Percentiles rank a stretch among this genome's conserved stretches.
Evolutionary conservation across 1,140 invertebrate genomes (phyloP).

Genomic region (Hetaerina americana): DNA sequence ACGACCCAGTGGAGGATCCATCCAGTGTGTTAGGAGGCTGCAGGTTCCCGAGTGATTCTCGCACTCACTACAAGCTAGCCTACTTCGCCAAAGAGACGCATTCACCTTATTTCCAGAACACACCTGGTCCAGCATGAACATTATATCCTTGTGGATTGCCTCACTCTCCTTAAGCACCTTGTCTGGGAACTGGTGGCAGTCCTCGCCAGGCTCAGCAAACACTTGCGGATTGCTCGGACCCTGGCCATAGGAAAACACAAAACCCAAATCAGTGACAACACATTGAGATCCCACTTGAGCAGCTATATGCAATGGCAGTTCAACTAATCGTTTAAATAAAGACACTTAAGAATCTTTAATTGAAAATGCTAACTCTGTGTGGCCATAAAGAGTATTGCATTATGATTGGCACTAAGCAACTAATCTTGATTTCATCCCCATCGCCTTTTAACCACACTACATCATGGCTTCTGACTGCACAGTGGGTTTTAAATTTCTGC

Average conservation of each 20-base stretch:
- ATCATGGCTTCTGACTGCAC: too few relatives aligned
- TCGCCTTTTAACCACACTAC: too few relatives aligned
- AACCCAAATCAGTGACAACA: too few relatives aligned
- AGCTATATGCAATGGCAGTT: background rate
- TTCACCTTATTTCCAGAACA: slow-evolving; percentile 1
- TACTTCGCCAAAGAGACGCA: too few relatives aligned
- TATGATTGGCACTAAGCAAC: too few relatives aligned
- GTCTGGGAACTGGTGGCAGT: slow-evolving; percentile 27
- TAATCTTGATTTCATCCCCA: too few relatives aligned
- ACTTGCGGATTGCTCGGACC: slow-evolving; percentile 59
- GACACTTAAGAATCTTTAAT: background rate
- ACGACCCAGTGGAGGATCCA: too few relatives aligned
- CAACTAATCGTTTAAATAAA: background rate
- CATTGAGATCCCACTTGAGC: too few relatives aligned
- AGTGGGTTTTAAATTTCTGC: too few relatives aligned
- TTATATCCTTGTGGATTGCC: slow-evolving; percentile 51
- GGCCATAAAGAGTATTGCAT: background rate
- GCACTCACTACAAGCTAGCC: too few relatives aligned
- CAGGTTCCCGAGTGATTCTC: too few relatives aligned
- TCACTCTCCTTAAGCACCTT: slow-evolving; percentile 45
- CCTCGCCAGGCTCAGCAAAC: slow-evolving; percentile 39
- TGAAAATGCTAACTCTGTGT: background rate
- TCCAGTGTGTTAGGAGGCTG: too few relatives aligned
- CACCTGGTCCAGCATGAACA: slow-evolving; percentile 51
- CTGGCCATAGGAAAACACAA: slow-evolving; percentile 26